Conservation (phyloP, 1,140 invertebrate species). For the Ladona fulva region DNA sequence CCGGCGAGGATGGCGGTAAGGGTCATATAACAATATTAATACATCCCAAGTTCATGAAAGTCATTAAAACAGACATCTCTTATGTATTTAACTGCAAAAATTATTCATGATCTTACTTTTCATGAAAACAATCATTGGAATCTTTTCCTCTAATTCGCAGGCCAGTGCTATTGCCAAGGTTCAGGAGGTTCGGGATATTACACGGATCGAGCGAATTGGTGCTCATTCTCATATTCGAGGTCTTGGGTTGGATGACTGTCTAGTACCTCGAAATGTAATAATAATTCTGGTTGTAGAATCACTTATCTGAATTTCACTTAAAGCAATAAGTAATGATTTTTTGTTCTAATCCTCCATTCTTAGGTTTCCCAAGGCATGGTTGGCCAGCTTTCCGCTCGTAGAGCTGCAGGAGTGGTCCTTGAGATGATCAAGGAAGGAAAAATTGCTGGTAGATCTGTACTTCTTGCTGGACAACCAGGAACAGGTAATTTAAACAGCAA, state of each 20-base stretch:
- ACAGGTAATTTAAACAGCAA: constrained; percentile 42
- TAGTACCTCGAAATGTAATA: constrained; percentile 75
- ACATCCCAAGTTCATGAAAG: no score
- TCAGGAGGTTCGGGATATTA: constrained; percentile 84
- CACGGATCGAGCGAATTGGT: constrained; percentile 90
- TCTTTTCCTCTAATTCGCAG: constrained; percentile 30
- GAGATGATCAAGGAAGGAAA: constrained; percentile 99
- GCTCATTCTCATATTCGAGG: constrained; percentile 98
- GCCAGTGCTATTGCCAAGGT: constrained; percentile 54
- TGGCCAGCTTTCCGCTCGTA: constrained; percentile 82
- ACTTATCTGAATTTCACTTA: no score
- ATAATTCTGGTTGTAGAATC: no score
- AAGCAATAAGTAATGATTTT: no score
- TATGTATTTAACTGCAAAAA: no score
- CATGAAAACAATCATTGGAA: not conserved
- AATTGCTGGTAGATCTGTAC: constrained; percentile 91
- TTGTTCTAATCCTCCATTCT: not conserved
- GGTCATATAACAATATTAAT: not conserved
- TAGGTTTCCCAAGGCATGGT: constrained; percentile 96
- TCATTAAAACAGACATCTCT: no score
- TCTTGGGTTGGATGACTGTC: constrained; percentile 85
- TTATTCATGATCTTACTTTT: no score
- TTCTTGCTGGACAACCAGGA: constrained; percentile 93
- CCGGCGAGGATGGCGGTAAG: not conserved
- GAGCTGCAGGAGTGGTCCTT: constrained; percentile 87